phyloP scores from a whole-genome alignment of 2,888 invertebrate species.

The Latheticus oryzae region DNA sequence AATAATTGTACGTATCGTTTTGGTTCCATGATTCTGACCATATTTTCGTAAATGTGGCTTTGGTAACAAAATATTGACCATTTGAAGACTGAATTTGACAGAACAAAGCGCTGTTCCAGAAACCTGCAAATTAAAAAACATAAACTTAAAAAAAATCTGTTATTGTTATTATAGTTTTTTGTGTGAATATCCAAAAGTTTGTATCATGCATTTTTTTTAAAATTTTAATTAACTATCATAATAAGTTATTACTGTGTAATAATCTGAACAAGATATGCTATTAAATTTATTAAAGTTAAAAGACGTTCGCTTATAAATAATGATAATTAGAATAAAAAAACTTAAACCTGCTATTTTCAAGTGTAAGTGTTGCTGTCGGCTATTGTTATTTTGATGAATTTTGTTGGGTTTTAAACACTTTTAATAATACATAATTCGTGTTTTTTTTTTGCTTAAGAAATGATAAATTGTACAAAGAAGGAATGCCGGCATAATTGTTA shows the following conservation, averaged over 20 bases:
- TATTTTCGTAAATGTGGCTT: conserved; percentile 70
- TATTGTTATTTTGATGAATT: not conserved
- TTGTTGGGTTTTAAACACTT: too few species aligned
- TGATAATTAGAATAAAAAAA: conserved; percentile 2
- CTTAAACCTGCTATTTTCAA: not conserved
- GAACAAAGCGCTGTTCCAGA: conserved; percentile 65
- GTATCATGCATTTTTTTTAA: too few species aligned
- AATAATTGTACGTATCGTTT: conserved; percentile 63
- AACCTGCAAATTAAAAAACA: too few species aligned
- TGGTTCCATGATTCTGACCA: conserved; percentile 75
- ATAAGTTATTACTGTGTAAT: too few species aligned
- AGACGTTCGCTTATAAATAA: not conserved
- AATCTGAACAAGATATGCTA: too few species aligned
- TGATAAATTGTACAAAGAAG: not conserved
- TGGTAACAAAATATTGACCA: conserved; percentile 52
- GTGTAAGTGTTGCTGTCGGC: not conserved
- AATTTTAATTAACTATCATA: too few species aligned
- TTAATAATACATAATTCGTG: too few species aligned
- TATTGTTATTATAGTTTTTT: too few species aligned
- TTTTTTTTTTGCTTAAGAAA: too few species aligned
- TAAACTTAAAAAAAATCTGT: too few species aligned
- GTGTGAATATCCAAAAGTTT: too few species aligned
- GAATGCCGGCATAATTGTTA: not conserved
- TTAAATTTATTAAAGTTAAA: conserved; percentile 13
- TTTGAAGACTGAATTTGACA: conserved; percentile 69